Evolutionary conservation across 2,113 vertebrate species (phyloP).

Genomic region (Anolis sagrei): DNA sequence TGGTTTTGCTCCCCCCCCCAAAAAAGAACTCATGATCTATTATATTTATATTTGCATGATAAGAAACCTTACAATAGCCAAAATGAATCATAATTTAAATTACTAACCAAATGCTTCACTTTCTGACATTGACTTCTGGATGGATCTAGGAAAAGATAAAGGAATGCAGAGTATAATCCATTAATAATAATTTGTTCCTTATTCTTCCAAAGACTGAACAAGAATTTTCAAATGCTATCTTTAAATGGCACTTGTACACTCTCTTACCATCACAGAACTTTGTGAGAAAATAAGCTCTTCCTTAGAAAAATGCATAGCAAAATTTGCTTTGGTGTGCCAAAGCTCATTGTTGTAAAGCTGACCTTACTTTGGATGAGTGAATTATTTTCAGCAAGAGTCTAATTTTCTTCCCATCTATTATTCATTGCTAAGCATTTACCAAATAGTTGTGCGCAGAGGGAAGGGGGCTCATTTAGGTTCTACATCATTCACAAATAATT

Average conservation of each 20-base stretch:
- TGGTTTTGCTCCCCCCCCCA: background rate
- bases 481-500: slow-evolving; percentile 2
- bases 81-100: slow-evolving; percentile 39
- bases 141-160: slow-evolving; percentile 74
- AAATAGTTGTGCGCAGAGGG: background rate
- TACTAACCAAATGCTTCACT: slow-evolving; percentile 88
- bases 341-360: slow-evolving; percentile 21
- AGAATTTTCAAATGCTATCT: slow-evolving; percentile 40
- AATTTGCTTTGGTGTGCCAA: background rate
- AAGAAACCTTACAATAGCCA: slow-evolving; percentile 52
- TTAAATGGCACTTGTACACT: slow-evolving; percentile 35
- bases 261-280: background rate
- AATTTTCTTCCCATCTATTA: background rate
- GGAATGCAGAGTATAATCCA: slow-evolving; percentile 60
- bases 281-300: background rate
- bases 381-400: background rate
- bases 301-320: background rate
- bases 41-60: slow-evolving; percentile 23
- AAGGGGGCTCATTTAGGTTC: background rate
- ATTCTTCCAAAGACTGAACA: slow-evolving; percentile 47
- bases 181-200: slow-evolving; percentile 46
- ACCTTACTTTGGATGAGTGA: background rate
- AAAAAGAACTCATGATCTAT: background rate
- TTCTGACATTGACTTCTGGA: slow-evolving; percentile 86
- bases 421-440: background rate